Base-by-base conservation (phyloP, 2,797 vertebrate species). In the Smutsia gigantea region DNA sequence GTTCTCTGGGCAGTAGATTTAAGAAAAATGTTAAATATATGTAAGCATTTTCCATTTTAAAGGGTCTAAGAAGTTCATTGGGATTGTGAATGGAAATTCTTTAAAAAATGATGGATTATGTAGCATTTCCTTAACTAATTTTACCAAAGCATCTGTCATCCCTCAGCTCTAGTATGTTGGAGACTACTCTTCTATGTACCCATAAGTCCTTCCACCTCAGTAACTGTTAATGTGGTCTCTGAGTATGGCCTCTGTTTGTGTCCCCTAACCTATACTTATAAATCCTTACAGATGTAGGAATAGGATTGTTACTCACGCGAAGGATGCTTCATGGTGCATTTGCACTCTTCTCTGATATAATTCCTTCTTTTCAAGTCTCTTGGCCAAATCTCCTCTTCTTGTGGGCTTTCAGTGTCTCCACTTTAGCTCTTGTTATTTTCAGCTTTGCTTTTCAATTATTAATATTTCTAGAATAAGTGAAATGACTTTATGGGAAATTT, bases 381-480 rank as follows among this genome's bases (percentile, higher is more conserved):
- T 49, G 34, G 13, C 64, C 21, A 81, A 68, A 79, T 86, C 55
- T 78, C 46, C 18, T 87, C 71, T 74, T 96, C 51, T 57, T 8
- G 2, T 18, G 29, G 29, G 37, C n/a, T 90, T 96, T 92, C 71
- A 94, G 21, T 53, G 42, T 75, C 29, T 90, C 8, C 15, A 39
- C 27, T 53, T 94, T 15, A 90, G 49, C 42, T 68, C n/a, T 90
- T 88, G n/a, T 84, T 53, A 53, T 93, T 92, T 89, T 96, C 27
- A 84, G 71, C 37, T 90, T 90, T 96, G 27, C 29, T 93, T 94
- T 96, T 93, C 55, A 81, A 87, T 37, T 63, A 46, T 49, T 95
- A 89, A n/a, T 89, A 66, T 93, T 95, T 95, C 57, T 19, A 55
- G 63, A 84, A 63, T 49, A 85, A 87, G 46, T 14, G 34, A 84